These are phyloP conservation scores for Onychostruthus taczanowskii DNA, from an alignment of 2,113 vertebrate genomes.

Conservation along the genomic window DNA sequence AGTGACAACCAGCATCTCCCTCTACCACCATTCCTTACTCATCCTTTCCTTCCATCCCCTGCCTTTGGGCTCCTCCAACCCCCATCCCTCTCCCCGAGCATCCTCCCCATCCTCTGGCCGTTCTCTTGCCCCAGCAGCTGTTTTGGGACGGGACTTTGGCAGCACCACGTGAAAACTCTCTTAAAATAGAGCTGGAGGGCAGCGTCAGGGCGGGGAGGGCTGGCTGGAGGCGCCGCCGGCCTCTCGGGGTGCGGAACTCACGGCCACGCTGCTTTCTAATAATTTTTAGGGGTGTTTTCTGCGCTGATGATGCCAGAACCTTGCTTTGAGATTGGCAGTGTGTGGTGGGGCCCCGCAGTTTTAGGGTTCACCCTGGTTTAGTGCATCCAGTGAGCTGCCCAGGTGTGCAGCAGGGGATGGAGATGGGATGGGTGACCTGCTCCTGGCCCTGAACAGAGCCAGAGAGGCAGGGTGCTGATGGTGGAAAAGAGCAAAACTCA, in stretches of 20 bases:
- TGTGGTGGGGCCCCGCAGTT: not conserved
- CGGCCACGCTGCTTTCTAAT: not conserved
- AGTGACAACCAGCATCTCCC: not conserved
- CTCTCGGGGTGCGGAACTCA: not conserved
- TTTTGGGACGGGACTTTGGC: not conserved
- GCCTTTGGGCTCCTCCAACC: fast-evolving
- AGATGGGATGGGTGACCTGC: not conserved
- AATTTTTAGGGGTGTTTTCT: not conserved
- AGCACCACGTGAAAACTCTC: not conserved
- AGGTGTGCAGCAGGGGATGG: not conserved
- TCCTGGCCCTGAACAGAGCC: not conserved
- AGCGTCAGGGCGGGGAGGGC: not conserved
- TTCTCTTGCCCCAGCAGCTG: not conserved
- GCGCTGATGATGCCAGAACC: fast-evolving
- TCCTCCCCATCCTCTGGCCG: not conserved
- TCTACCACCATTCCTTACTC: fast-evolving
- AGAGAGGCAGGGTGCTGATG: not conserved
- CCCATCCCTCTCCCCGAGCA: not conserved
- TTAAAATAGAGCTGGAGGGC: constrained; percentile 7
- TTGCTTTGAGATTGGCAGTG: fast-evolving
- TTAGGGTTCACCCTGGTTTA: not conserved
- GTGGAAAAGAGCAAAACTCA: not conserved
- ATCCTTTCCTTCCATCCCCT: not conserved
- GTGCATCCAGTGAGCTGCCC: fast-evolving
- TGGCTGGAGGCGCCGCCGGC: not conserved